Evolutionary conservation across 2,888 invertebrate genomes (phyloP).

Genomic region (Julus scanicus): DNA sequence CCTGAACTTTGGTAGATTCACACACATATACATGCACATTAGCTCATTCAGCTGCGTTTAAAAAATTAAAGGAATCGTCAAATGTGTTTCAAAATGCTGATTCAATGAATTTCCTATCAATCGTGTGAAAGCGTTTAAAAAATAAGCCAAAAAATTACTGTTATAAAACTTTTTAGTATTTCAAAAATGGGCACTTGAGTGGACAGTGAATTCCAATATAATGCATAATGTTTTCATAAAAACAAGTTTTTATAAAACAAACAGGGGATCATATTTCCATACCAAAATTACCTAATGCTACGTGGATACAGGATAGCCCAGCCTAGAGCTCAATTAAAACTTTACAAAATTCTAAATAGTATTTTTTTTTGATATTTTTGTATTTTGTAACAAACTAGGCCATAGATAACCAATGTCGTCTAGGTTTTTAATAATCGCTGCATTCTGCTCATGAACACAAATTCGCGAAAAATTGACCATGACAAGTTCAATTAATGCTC

Average conservation of each 20-base stretch:
- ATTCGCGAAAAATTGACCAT: neutral
- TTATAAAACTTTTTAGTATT: no score
- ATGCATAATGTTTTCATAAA: no score
- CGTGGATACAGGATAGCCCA: no score
- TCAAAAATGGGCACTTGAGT: neutral
- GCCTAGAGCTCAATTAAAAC: neutral
- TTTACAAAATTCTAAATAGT: neutral
- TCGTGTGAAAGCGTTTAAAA: neutral
- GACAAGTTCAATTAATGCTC: neutral
- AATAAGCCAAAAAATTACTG: neutral
- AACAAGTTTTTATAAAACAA: no score
- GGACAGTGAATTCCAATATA: neutral
- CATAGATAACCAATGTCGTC: neutral
- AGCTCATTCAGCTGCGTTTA: neutral
- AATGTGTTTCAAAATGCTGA: neutral
- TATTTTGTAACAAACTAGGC: neutral
- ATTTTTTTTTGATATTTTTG: neutral
- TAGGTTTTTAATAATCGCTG: neutral
- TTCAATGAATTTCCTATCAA: no score
- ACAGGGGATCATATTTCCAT: no score
- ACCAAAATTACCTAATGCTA: no score
- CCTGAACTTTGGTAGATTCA: constrained; percentile 33
- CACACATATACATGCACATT: constrained; percentile 6
- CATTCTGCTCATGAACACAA: neutral
- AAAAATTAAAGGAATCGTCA: neutral